Evolutionary conservation across 2,797 vertebrate genomes (phyloP), one percentile per base, ranked within the genome.

Genomic region (Coracias cyanogaster): DNA sequence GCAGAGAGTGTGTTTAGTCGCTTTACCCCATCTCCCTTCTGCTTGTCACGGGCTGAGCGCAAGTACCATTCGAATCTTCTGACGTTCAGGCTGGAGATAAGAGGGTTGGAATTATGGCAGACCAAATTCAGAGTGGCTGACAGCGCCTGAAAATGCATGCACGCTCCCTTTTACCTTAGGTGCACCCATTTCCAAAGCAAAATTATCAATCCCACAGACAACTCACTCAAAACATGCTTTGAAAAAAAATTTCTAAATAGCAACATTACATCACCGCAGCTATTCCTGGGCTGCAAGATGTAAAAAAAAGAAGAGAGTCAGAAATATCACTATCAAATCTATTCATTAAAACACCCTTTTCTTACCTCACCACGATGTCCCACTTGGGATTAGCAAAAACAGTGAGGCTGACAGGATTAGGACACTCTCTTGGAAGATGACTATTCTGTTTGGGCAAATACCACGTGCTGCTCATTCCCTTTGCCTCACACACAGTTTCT

Each of bases 181-280:
- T 69, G 87, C 91, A 83, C 93, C 93, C 71, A 46, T 80, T 92
- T 89, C 52, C n/a, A 80, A 91, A 91, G 67, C 67, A 93, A 88
- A 91, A 91, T 58, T 62, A 74, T 69, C 49, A 77, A 48, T 87
- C 49, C 69, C 69, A 82, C 54, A 94, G 83, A 73, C 93, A 93
- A 17, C 37, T 72, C 95, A 86, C 55, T 87, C 45, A 71, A 92
- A 96, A 89, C 65, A 74, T 3, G 49, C 79, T 96, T 92, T 89
- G 92, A 89, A 96, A 96, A 39, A 89, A 19, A 87, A 80, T 82
- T 78, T 89, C 84, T 94, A 93, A 96, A 96, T 95, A 94, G 95
- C n/a, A 88, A 83, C 35, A 26, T 90, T 78, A 79, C 65, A 69
- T 91, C 92, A 96, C 54, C 55, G 57, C 41, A 93, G 84, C 91